Percentiles rank a stretch among this genome's conserved stretches.
Conservation (phyloP, 2,113 vertebrate species). For the Xenus cinereus region DNA sequence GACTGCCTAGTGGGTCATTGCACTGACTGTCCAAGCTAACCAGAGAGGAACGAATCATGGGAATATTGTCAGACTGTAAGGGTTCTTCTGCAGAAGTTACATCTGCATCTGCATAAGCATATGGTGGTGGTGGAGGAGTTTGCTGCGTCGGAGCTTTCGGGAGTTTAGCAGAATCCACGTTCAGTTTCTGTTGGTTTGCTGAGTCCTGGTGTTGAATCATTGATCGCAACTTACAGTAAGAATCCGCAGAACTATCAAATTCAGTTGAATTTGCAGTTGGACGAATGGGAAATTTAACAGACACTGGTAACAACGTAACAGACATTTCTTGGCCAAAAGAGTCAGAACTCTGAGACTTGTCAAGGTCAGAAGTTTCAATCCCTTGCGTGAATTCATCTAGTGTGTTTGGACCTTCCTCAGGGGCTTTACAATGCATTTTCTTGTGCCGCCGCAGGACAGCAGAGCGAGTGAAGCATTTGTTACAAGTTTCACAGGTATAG, state of each 20-base stretch:
- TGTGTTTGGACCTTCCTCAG: neutral
- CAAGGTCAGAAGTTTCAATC: slow-evolving; percentile 48
- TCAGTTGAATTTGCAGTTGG: neutral
- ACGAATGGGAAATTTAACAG: slow-evolving; percentile 57
- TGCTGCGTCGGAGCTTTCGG: slow-evolving; percentile 65
- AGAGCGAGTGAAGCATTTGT: slow-evolving; percentile 90
- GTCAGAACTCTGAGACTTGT: slow-evolving; percentile 65
- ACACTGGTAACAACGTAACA: slow-evolving; percentile 41
- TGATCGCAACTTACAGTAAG: slow-evolving; percentile 78
- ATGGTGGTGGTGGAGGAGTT: neutral
- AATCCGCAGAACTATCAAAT: neutral
- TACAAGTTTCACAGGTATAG: slow-evolving; percentile 86
- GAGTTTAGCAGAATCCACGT: slow-evolving; percentile 65
- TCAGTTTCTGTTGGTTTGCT: slow-evolving; percentile 68
- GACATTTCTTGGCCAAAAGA: slow-evolving; percentile 72
- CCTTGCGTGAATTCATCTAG: slow-evolving; percentile 24
- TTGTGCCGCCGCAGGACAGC: slow-evolving; percentile 89
- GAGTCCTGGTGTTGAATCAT: slow-evolving; percentile 70
- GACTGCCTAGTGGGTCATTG: slow-evolving; percentile 60
- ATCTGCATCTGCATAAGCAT: slow-evolving; percentile 43
- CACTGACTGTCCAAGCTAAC: slow-evolving; percentile 72
- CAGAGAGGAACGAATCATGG: slow-evolving; percentile 65
- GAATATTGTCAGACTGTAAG: slow-evolving; percentile 18
- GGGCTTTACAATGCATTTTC: slow-evolving; percentile 79
- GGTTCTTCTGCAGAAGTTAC: slow-evolving; percentile 25